phyloP scores from a whole-genome alignment of 2,797 vertebrate genomes.

The Tokudaia tokunoshimensis region DNA sequence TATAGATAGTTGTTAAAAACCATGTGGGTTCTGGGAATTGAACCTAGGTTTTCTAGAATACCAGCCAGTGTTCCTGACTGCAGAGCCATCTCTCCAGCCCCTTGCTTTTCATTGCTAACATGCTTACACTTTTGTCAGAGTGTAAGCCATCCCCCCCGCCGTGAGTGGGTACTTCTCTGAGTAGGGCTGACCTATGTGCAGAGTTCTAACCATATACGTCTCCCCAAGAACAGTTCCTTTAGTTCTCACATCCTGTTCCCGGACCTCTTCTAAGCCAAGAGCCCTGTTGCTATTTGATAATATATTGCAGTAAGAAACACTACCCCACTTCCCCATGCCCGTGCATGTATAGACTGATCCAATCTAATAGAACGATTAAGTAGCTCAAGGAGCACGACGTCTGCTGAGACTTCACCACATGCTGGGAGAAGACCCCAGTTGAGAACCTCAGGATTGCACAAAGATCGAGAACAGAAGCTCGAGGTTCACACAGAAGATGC shows the following conservation, averaged over 20 bases:
- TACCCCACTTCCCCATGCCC: background rate
- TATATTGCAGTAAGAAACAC: background rate
- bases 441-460: background rate
- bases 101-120: background rate
- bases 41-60: background rate
- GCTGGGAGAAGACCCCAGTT: background rate
- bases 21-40: background rate
- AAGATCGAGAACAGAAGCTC: background rate
- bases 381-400: accelerated
- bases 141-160: no score
- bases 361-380: background rate
- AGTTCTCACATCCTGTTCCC: background rate
- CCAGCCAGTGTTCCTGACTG: background rate
- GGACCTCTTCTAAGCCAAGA: background rate
- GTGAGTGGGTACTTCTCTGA: background rate
- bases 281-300: background rate
- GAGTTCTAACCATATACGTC: background rate
- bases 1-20: background rate
- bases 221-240: background rate
- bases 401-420: background rate
- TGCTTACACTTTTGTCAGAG: background rate
- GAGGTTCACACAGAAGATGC: background rate
- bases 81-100: background rate
- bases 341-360: background rate
- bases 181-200: background rate